Conservation (phyloP, 2,797 vertebrate genomes). For the Podargus strigoides region DNA sequence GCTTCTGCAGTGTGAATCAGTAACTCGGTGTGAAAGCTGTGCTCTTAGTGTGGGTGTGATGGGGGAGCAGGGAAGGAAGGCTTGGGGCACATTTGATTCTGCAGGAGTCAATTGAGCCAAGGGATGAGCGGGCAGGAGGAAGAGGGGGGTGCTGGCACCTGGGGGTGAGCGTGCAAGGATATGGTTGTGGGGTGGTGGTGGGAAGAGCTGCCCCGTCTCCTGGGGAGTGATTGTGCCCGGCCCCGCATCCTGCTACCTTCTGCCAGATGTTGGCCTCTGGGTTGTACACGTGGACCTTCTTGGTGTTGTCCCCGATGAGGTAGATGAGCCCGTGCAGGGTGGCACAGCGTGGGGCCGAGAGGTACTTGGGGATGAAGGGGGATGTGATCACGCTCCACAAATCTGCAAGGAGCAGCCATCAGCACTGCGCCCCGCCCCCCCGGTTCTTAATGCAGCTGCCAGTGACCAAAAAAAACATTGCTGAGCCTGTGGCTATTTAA, state of each 20-base stretch:
- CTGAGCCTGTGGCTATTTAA: not conserved
- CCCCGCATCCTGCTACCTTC: conserved; percentile 76
- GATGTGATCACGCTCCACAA: conserved; percentile 88
- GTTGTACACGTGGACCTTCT: conserved; percentile 91
- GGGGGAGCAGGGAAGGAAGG: not conserved
- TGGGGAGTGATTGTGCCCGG: fast-evolving
- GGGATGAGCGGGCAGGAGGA: not conserved
- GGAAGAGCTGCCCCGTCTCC: not conserved
- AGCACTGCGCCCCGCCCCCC: not conserved
- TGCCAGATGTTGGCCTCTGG: conserved; percentile 93
- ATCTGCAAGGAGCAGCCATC: conserved; percentile 72
- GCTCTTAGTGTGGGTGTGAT: fast-evolving
- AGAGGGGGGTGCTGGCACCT: not conserved
- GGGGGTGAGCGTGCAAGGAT: too few relatives aligned
- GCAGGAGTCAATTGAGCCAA: not conserved
- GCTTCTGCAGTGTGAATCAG: not conserved
- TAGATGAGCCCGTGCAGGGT: conserved; percentile 86
- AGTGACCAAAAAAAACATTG: not conserved
- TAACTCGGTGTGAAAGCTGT: fast-evolving
- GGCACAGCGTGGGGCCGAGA: conserved; percentile 90
- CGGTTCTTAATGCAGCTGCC: not conserved
- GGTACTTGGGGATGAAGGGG: conserved; percentile 95
- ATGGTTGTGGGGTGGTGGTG: not conserved
- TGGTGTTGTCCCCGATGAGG: conserved; percentile 95
- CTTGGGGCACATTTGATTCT: not conserved